Evolutionary conservation across 1,140 invertebrate genomes (phyloP).

Genomic region (Drosophila paulistorum): DNA sequence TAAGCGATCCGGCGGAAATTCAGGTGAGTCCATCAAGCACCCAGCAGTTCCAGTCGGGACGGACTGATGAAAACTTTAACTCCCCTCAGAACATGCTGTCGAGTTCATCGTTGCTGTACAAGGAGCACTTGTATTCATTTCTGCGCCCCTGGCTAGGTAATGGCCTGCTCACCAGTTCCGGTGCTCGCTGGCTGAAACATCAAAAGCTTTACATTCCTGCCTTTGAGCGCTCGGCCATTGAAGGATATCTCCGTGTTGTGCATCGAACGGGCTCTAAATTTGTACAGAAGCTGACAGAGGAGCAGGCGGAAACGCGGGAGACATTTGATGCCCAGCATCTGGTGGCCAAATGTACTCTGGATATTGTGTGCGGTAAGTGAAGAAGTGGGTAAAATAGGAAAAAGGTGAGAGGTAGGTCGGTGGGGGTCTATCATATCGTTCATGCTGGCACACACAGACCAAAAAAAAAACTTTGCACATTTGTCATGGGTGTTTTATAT

Average conservation of each 20-base stretch:
- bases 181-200: constrained; percentile 79
- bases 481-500: constrained; percentile 55
- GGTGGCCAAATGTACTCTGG: constrained; percentile 88
- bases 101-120: constrained; percentile 72
- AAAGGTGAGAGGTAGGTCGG: neutral
- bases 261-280: constrained; percentile 61
- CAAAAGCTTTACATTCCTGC: constrained; percentile 80
- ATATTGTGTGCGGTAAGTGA: constrained; percentile 84
- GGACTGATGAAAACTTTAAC: neutral
- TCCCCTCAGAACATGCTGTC: constrained; percentile 65
- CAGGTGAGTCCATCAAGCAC: constrained; percentile 53
- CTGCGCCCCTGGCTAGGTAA: constrained; percentile 76
- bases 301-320: constrained; percentile 43
- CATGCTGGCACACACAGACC: no score
- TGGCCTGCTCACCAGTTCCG: constrained; percentile 75
- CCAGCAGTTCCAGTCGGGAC: no score
- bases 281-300: constrained; percentile 54
- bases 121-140: constrained; percentile 79
- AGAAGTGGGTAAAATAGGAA: no score
- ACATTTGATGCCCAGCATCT: constrained; percentile 83
- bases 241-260: constrained; percentile 73
- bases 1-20: constrained; percentile 79
- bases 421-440: neutral
- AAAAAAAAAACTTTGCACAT: constrained; percentile 62
- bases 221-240: constrained; percentile 77